Evolutionary conservation across 2,888 invertebrate species (phyloP), one percentile per base, ranked within the genome.

Genomic region (Cheilosia grossa): DNA sequence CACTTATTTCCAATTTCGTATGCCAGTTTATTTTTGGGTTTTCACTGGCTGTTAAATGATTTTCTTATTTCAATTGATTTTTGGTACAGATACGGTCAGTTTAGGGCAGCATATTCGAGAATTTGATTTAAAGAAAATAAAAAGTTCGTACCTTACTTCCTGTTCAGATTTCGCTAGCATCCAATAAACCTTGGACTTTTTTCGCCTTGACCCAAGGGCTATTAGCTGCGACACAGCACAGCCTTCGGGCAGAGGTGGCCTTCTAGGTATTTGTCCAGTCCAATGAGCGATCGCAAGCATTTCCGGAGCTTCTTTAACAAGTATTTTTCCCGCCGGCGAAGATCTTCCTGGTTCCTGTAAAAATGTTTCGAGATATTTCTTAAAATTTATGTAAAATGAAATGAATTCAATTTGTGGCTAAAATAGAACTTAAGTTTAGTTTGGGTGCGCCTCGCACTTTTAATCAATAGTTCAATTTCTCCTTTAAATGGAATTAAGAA

Each of bases 201-300:
- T 93, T 69, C 95, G 93, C 13, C 94, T 92, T 70, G 95, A 95
- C 2, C 96, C 96, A 56, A 97, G 93, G 0, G 96, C 97, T 92
- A 97, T 94, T 42, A 97, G 93, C 91, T 96, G 96, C n/a, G 94
- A 94, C 24, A 95, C 92, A 87, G 93, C 93, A 80, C 95, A 95
- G 1, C 95, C 94, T 0, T 93, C 93, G 0, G 97, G 96, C 87
- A 96, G 93, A 47, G 94, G 93, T 0, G 96, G 96, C 86, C 96
- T 92, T 87, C 94, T 93, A 0, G 96, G 96, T 87, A 96, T 95
- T 90, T 96, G 95, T 4, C 95, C 94, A 0, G 96, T 97, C 95
- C 95, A 96, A 88, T 95, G 95, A 1, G 96, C 95, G 82, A 96
- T 96, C 27, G 96, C 96, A 89, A 97, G 92, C 93, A 96, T 94